Evolutionary conservation across 2,113 vertebrate genomes (phyloP).

Genomic region (Oceanites oceanicus): DNA sequence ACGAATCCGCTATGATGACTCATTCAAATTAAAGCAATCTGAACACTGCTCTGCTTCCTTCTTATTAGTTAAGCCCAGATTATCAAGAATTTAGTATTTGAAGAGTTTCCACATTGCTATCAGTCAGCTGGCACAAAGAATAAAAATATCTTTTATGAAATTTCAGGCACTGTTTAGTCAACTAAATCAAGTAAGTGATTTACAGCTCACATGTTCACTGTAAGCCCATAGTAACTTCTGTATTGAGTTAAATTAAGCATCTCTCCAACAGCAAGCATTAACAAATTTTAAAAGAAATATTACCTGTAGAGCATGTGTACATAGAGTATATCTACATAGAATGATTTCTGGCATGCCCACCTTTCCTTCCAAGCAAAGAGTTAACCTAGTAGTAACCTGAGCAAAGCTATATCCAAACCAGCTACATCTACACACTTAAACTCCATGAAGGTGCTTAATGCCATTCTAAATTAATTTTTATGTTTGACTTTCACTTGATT

Average conservation of each 20-base stretch:
- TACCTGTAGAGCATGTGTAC: not conserved
- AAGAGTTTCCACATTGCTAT: conserved; percentile 35
- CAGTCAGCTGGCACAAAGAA: not conserved
- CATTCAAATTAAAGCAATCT: conserved; percentile 29
- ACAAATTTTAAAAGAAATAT: not conserved
- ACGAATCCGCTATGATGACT: not conserved
- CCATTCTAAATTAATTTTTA: not conserved
- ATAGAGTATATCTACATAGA: not conserved
- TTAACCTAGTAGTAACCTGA: not conserved
- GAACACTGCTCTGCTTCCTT: conserved; percentile 15
- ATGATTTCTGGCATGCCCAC: not conserved
- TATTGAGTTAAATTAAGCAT: not conserved
- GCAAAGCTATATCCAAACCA: not conserved
- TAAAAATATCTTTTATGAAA: not conserved
- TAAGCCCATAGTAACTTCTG: not conserved
- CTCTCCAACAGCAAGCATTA: not conserved
- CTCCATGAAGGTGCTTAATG: not conserved
- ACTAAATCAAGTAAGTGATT: conserved; percentile 28
- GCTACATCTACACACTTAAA: not conserved
- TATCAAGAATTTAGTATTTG: conserved; percentile 16
- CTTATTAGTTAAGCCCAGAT: conserved; percentile 1
- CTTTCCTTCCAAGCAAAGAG: not conserved
- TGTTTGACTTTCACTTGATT: not conserved
- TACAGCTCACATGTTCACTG: not conserved
- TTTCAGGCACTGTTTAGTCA: conserved; percentile 34